Base-by-base conservation (phyloP, 2,797 vertebrate species). In the Cetoscarus ocellatus region DNA sequence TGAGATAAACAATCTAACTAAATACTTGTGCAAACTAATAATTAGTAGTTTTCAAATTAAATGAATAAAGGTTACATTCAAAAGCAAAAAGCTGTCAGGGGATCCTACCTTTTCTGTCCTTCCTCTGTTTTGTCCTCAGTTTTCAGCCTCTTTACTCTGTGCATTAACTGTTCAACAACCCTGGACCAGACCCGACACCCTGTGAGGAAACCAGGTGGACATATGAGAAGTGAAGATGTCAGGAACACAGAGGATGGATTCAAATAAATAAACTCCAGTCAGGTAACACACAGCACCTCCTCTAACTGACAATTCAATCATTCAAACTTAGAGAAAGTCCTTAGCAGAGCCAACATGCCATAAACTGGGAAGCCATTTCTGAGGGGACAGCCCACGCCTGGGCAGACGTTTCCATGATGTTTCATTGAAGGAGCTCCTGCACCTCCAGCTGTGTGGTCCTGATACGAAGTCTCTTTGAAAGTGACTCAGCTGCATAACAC, bases 121-220 rank as follows among this genome's bases (percentile, higher is more conserved):
- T 94, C 95, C 83, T 95, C 92, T 85, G 93, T 92, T 87, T 94
- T 92, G 88, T 95, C 94, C 94, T 96, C 96, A 94, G 95, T 94
- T 89, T 97, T 97, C 84, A 96, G 92, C 93, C 95, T 97, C 96
- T 98, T 98, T 93, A 96, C 95, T 94, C 93, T 97, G 96, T 96
- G 95, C 97, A 98, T 98, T 90, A 97, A 98, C 96, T 77, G 92
- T 89, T 94, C 86, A 73, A 94, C 88, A 7, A 93, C 87, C 94
- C 93, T 92, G 86, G 80, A 92, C 94, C 92, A 94, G 90, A 93
- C 85, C 87, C 74, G 92, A 94, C 89, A 94, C 94, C 95, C 96
- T 97, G 78, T 18, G 50, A 68, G 57, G 72, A 70, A 27, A 74
- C 13, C 52, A 72, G 15, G 42, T 12, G 18, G 48, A 57, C 27